A percentile compares a stretch with the other conserved stretches of the same genome.
Conservation (phyloP, 92 coral and sea anemone species). For the Palythoa grandiflora region DNA sequence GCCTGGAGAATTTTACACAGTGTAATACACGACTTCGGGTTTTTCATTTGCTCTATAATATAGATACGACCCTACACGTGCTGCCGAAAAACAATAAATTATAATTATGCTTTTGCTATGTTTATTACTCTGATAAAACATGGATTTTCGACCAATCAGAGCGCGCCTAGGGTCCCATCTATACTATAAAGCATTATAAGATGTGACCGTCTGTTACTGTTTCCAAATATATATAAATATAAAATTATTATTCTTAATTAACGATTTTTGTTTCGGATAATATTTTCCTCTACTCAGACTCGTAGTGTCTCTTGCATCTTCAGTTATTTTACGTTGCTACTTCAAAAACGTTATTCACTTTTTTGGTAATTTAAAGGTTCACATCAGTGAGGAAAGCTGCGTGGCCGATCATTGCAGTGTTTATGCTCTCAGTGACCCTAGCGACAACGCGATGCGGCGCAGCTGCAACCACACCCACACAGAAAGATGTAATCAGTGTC, state of each 20-base stretch:
- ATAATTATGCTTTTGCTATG: no score
- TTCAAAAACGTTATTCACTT: neutral
- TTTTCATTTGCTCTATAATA: no score
- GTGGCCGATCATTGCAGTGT: constrained; percentile 11
- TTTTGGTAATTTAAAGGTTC: constrained; percentile 4
- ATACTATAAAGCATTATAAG: neutral
- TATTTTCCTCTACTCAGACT: neutral
- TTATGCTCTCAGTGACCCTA: constrained; percentile 11
- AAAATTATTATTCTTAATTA: neutral
- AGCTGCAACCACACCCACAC: constrained; percentile 16
- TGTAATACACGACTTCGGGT: no score
- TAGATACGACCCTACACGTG: no score
- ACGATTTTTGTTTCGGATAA: neutral
- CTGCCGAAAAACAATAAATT: no score
- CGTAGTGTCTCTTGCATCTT: neutral
- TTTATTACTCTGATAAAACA: no score
- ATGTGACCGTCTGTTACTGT: neutral
- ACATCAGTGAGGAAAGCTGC: constrained; percentile 15
- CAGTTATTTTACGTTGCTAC: neutral
- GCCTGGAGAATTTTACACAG: no score
- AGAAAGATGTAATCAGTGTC: neutral
- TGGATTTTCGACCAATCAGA: no score
- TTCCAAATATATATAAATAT: neutral
- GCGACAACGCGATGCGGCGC: neutral
- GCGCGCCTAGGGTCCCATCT: no score